Evolutionary conservation across 2,888 invertebrate genomes (phyloP).

Genomic region (Perdita meconis): DNA sequence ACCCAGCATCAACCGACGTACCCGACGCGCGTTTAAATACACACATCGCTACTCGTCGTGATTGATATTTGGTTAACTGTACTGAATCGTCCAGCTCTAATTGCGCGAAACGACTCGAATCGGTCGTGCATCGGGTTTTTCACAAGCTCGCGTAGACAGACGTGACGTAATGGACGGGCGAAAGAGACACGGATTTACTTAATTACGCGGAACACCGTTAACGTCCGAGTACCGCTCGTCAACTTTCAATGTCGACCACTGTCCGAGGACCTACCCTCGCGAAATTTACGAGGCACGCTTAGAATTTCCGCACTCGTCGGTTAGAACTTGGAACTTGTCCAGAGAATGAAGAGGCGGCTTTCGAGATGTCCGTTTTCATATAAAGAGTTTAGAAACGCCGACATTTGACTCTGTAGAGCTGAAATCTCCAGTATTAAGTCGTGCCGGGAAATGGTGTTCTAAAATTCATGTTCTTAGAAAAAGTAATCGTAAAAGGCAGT

Average conservation of each 20-base stretch:
- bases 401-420: background rate
- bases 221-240: constrained; percentile 69
- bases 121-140: constrained; percentile 3
- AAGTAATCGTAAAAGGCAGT: background rate
- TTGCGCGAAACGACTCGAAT: constrained; percentile 10
- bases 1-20: no score
- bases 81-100: constrained; percentile 11
- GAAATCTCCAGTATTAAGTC: background rate
- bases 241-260: constrained; percentile 68
- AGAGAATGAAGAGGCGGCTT: constrained; percentile 36
- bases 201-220: constrained; percentile 75
- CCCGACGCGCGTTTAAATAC: background rate
- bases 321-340: constrained; percentile 21
- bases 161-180: constrained; percentile 37
- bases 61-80: constrained; percentile 39
- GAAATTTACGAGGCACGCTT: constrained; percentile 56
- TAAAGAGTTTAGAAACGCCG: background rate
- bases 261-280: constrained; percentile 44
- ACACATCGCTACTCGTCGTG: background rate
- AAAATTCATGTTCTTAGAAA: background rate
- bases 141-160: constrained; percentile 21
- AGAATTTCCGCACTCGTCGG: constrained; percentile 50
- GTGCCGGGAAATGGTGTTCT: background rate
- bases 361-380: background rate
- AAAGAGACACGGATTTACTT: constrained; percentile 63